Base-by-base conservation (phyloP, 2,888 invertebrate genomes). In the Cephonodes hylas region DNA sequence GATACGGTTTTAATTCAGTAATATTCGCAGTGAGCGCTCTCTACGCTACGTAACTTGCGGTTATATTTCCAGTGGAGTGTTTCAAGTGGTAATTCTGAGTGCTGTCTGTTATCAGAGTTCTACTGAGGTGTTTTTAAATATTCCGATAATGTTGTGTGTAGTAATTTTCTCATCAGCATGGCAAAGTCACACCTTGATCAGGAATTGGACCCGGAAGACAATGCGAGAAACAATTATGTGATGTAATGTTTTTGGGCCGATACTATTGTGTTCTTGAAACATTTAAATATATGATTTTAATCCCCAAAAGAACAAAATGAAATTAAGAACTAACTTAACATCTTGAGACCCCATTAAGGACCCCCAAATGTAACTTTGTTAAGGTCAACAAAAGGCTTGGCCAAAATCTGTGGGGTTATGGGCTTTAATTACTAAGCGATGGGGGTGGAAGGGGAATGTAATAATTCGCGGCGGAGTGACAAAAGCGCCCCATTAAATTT, bases 401-500 rank as follows among this genome's bases (percentile, higher is more conserved):
- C 4, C n/a, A 42, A 42, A 42, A 25, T 10, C 48, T 25, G 25
- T 10, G 38, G 48, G 20, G 60, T 60, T 77, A 79, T 77, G 75
- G 72, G 73, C 75, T 73, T 81, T 77, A 77, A 83, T 83, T 74
- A 81, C 77, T 76, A 81, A 69, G 74, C 66, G 22, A 23, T 42
- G 65, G 66, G 64, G 65, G 63, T 68, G 70, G 67, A 59, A 75
- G 64, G 67, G 60, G 62, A 15, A 10, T 45, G 69, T 63, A 65
- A 71, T 75, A 72, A 74, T 74, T 74, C 70, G 22, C 63, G 61
- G n/a, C n/a, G 57, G 64, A 65, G 76, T 78, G 85, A 85, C 85
- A 83, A 84, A 85, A 80, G 78, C 79, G 67, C 67, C 78, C 77
- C 85, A 80, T 86, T 85, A 83, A 79, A 81, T 83, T 86, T 84